Conservation (phyloP, 2,113 vertebrate species). For the Ardeotis arabs region DNA sequence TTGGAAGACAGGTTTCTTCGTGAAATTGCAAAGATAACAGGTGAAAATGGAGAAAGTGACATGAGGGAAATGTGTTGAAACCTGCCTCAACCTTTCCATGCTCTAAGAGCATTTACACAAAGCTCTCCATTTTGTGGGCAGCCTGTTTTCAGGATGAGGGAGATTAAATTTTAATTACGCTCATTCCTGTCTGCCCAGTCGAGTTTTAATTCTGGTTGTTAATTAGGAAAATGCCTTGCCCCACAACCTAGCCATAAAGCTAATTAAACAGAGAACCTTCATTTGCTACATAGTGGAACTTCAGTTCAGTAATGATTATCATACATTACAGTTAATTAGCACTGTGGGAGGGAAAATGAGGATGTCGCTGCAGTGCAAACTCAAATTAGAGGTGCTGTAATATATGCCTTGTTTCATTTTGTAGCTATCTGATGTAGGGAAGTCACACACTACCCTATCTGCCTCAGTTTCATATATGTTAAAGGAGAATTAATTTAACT, state of each 20-base stretch:
- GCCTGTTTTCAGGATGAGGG: conserved; percentile 39
- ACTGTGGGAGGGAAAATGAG: conserved; percentile 27
- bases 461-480: not conserved
- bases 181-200: conserved; percentile 46
- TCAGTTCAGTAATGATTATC: conserved; percentile 36
- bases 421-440: not conserved
- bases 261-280: conserved; percentile 48
- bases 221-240: conserved; percentile 49
- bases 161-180: conserved; percentile 58
- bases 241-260: conserved; percentile 13
- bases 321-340: conserved; percentile 49
- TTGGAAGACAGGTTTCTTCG: conserved; percentile 51
- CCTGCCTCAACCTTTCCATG: conserved; percentile 43
- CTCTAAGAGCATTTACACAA: conserved; percentile 51
- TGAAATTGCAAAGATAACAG: conserved; percentile 55
- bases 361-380: conserved; percentile 3
- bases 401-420: not conserved
- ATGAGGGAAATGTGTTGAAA: conserved; percentile 61
- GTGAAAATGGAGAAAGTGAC: conserved; percentile 69
- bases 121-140: conserved; percentile 30
- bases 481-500: conserved; percentile 6
- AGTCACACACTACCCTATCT: not conserved
- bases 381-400: not conserved
- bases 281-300: conserved; percentile 36
- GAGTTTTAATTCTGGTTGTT: conserved; percentile 35